Base-by-base conservation (phyloP, 1,140 invertebrate species). In the Paracyclopina nana region DNA sequence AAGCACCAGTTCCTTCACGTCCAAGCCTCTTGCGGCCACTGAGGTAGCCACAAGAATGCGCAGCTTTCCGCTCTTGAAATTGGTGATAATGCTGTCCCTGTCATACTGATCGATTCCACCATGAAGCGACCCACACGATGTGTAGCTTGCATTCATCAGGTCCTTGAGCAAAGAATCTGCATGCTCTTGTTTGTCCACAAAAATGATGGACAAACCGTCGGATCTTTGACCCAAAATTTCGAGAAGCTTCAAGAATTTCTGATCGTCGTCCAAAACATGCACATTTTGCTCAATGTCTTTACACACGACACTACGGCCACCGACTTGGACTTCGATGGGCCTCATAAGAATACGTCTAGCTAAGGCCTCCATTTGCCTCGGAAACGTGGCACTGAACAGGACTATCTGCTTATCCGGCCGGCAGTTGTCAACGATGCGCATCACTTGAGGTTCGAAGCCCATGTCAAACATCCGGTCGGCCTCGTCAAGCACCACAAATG, bases 381-480 rank as follows among this genome's bases (percentile, higher is more conserved):
- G 95, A 63, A 99, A 99, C 0, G 95, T 99, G 0, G 95, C 95
- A 57, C 87, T 95, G 63, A 98, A 99, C 74, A 99, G 81, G 0
- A 99, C 92, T 0, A 90, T 96, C 66, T 99, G 91, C 42, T 91
- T 66, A 66, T 98, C 94, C 0, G 95, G 95, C 27, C 94, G 71
- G 1, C 97, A 79, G 63, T 95, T 95, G 58, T 97, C 92, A 56
- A 99, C 82, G 40, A 99, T 97, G 56, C 87, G 76, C 82, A 91
- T 95, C 0, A 91, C 81, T 69, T 98, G 94, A 4, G 94, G 94
- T 67, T 98, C 94, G 66, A 99, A 99, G 14, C 94, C 94, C 90
- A 98, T 96, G 62, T 99, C 95, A 62, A 99, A 99, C 94, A 98
- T 98, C 28, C 95, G 70, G 66, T 99, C 95, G 1, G 95, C 95